These are phyloP conservation scores for Orcinus orca DNA, from an alignment of 2,113 vertebrate genomes.

Conservation along the genomic window DNA sequence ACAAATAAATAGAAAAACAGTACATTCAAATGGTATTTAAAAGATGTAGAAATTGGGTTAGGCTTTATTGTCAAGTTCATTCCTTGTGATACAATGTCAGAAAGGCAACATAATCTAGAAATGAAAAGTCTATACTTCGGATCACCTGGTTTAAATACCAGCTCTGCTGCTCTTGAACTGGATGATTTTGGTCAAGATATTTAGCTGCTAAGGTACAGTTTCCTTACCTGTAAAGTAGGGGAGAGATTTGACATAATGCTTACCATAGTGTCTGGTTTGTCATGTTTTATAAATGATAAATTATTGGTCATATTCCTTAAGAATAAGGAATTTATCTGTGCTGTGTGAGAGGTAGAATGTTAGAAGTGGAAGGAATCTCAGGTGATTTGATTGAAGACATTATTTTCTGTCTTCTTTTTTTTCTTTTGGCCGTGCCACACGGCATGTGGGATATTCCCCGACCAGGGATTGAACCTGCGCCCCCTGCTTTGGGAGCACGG, in stretches of 20 bases:
- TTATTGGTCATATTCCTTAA: neutral
- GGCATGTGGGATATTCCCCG: too few relatives aligned
- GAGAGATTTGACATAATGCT: neutral
- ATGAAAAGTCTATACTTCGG: neutral
- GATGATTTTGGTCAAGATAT: neutral
- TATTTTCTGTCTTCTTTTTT: neutral
- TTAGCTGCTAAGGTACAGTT: neutral
- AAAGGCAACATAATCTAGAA: neutral
- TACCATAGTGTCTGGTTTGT: neutral
- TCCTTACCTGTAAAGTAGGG: neutral
- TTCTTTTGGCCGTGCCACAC: too few relatives aligned
- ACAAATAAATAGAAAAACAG: neutral
- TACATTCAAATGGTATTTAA: slow-evolving; percentile 12
- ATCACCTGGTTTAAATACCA: neutral
- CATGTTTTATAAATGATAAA: neutral
- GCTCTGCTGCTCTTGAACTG: neutral
- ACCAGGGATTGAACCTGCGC: too few relatives aligned
- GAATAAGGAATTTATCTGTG: neutral
- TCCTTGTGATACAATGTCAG: neutral
- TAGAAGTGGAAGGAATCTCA: neutral
- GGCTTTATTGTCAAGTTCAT: slow-evolving; percentile 29
- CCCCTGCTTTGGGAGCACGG: too few relatives aligned
- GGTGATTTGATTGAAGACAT: neutral
- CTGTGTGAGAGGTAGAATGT: neutral
- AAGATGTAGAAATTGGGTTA: neutral